phyloP scores from a whole-genome alignment of 2,888 invertebrate species.

The Prenolepis imparis region DNA sequence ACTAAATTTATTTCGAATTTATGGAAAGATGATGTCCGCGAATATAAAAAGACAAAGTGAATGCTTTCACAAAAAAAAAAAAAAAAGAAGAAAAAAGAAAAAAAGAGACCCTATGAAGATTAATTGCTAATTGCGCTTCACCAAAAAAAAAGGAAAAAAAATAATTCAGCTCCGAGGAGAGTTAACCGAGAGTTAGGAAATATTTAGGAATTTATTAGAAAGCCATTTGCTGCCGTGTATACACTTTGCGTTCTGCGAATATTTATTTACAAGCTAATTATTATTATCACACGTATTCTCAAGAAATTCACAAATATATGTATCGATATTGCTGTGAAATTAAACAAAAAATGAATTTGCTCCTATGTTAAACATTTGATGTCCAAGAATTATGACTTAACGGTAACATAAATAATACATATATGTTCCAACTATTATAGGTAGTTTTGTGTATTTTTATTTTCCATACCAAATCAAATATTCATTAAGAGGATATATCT shows the following conservation, averaged over 20 bases:
- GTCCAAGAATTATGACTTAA: constrained; percentile 55
- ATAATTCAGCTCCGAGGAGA: constrained; percentile 13
- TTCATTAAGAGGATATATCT: constrained; percentile 26
- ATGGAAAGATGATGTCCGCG: constrained; percentile 25
- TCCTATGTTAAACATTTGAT: constrained; percentile 55
- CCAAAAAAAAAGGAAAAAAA: not conserved
- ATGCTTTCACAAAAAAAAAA: constrained; percentile 1
- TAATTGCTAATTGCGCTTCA: constrained; percentile 55
- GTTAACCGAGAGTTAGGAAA: constrained; percentile 35
- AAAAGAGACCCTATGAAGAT: constrained; percentile 33
- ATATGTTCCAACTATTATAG: constrained; percentile 50
- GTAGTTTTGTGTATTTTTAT: constrained; percentile 55
- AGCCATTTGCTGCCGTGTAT: constrained; percentile 48
- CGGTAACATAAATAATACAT: constrained; percentile 58
- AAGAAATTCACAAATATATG: constrained; percentile 52
- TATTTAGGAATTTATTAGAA: constrained; percentile 39
- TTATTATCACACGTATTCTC: constrained; percentile 43
- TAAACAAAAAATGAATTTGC: constrained; percentile 46
- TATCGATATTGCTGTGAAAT: constrained; percentile 52
- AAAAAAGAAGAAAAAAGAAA: not conserved
- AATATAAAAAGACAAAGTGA: constrained; percentile 1
- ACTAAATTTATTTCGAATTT: constrained; percentile 49
- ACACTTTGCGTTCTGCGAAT: constrained; percentile 48
- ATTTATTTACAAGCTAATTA: constrained; percentile 46
- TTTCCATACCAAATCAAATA: constrained; percentile 55